Percentiles rank a stretch among this genome's conserved stretches.
These are phyloP conservation scores for Globicephala melas DNA, from an alignment of 2,113 vertebrate genomes.

Conservation along the genomic window DNA sequence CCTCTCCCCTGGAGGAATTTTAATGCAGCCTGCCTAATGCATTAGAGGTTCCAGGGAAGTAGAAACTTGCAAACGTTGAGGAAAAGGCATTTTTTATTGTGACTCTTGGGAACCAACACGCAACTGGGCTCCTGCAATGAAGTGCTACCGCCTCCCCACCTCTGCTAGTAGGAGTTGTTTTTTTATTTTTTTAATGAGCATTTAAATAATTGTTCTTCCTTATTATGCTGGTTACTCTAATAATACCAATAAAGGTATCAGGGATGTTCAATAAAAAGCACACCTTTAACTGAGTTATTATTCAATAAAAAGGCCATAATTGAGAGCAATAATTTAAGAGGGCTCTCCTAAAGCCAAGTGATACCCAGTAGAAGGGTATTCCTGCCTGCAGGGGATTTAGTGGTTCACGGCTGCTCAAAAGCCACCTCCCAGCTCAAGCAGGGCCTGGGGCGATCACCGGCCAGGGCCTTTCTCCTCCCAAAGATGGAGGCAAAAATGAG, in stretches of 20 bases:
- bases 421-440: background rate
- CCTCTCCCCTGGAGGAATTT: conserved; percentile 40
- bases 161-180: background rate
- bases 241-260: conserved; percentile 73
- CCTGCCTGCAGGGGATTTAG: conserved; percentile 26
- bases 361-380: conserved; percentile 55
- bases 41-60: conserved; percentile 65
- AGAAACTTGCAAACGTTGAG: conserved; percentile 64
- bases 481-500: background rate
- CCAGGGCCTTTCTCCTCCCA: background rate
- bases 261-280: conserved; percentile 76
- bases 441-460: background rate
- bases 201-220: conserved; percentile 78
- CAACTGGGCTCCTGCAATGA: conserved; percentile 46
- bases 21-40: conserved; percentile 58
- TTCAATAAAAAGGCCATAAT: conserved; percentile 74
- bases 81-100: conserved; percentile 71
- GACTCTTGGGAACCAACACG: conserved; percentile 54
- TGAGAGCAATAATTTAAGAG: conserved; percentile 65
- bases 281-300: conserved; percentile 78
- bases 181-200: conserved; percentile 54
- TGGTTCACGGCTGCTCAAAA: background rate
- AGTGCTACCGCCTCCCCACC: background rate
- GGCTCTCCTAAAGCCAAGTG: conserved; percentile 62
- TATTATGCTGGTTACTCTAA: conserved; percentile 70